Evolutionary conservation across 2,888 invertebrate species (phyloP), one percentile per base, ranked within the genome.

Genomic region (Lasioglossum figueresi): DNA sequence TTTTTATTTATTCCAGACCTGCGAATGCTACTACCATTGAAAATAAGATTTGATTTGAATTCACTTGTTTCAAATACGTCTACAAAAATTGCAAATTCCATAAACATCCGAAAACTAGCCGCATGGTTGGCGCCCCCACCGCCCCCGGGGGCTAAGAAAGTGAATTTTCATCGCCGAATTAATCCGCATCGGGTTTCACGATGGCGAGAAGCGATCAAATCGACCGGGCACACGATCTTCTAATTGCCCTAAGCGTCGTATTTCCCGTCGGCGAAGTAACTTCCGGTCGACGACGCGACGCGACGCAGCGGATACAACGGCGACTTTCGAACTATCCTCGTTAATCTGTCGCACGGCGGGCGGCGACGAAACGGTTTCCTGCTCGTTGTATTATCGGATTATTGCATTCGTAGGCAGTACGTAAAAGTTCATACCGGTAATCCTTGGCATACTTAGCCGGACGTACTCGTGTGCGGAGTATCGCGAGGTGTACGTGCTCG

Each of bases 371-470:
- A 56, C 37, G 68, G 80, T 86, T 82, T 87, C 83, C 80, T 79
- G 80, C 63, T 71, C 79, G 48, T 37, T 59, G 70, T 73, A 76
- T 85, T 80, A 80, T 83, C 72, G 83, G 77, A 83, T 86, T 78
- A 83, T 83, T 83, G 78, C 87, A 79, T 86, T 72, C 83, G 77
- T 75, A 74, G 73, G 45, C 72, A 45, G 76, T 68, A 66, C 79
- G 77, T 80, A 87, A 86, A 86, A 86, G 83, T 86, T 83, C 78
- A 63, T 86, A 86, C 86, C 86, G 63, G 87, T 87, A 83, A 87
- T 87, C 87, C 87, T 87, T 87, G 87, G 87, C 87, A 86, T 76
- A 87, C 83, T 86, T 87, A 86, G 82, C 31, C 48, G 78, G 77
- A 23, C 31, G 19, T 40, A 12, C 72, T 78, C 78, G 78, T 71